Percentiles rank a stretch among this genome's conserved stretches.
Conservation (phyloP, 2,888 invertebrate genomes). For the Pandemis corylana region DNA sequence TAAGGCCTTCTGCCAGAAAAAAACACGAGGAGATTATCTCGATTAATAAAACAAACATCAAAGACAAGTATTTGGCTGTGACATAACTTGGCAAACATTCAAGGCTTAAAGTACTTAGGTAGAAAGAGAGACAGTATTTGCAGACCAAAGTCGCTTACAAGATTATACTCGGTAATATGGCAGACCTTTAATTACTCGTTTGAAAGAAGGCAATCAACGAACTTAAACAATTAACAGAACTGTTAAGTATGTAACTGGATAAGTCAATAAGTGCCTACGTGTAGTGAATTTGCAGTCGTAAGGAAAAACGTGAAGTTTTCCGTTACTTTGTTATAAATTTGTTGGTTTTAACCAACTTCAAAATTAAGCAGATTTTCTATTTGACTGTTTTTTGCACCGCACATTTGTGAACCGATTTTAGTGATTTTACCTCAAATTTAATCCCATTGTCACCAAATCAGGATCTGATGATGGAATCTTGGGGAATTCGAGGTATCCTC, state of each 20-base stretch:
- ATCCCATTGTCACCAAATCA: no score
- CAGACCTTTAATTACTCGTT: conserved; percentile 17
- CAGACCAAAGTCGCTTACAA: conserved; percentile 1
- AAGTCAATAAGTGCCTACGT: conserved; percentile 24
- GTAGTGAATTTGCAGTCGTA: neutral
- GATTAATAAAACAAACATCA: neutral
- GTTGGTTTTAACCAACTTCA: no score
- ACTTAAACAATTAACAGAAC: conserved; percentile 22
- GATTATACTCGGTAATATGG: conserved; percentile 10
- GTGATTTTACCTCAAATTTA: no score
- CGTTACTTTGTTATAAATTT: neutral
- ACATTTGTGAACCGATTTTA: no score
- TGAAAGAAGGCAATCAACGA: conserved; percentile 19
- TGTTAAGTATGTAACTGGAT: conserved; percentile 18
- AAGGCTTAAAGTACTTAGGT: neutral
- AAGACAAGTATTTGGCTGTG: neutral
- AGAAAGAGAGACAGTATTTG: neutral
- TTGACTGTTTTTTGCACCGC: no score
- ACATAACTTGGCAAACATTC: neutral
- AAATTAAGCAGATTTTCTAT: no score
- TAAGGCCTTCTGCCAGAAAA: no score
- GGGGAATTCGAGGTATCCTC: no score
- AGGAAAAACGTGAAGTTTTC: neutral
- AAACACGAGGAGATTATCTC: no score
- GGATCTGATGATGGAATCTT: no score